Evolutionary conservation across 2,797 vertebrate genomes (phyloP), one percentile per base, ranked within the genome.

Genomic region (Coreius guichenoti): DNA sequence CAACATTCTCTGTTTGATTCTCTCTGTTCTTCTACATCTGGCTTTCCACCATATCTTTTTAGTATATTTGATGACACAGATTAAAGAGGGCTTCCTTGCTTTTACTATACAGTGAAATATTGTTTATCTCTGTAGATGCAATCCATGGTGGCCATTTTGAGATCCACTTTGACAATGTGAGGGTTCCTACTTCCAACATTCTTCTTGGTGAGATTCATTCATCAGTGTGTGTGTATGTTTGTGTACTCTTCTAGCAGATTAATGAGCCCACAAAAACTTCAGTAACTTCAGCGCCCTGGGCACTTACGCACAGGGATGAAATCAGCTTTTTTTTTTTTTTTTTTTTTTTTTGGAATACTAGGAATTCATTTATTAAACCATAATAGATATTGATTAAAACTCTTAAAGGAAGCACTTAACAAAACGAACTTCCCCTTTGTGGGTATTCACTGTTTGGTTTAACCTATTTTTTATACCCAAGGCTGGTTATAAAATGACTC

Each of bases 101-200:
- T 82, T 63, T 56, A 69, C 31, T 14, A 16, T 12, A 39, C 8
- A 73, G 31, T 85, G 2, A 82, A 21, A 23, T 81, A 14, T 49
- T 81, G 16, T 77, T 56, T 69, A 29, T 87, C 31, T 82, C 14
- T 51, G 68, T 83, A 99, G 98, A 99, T 90, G 93, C 97, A n/a
- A 89, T 95, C 31, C 97, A 99, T 0, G 98, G 98, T 47, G 98
- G 98, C 54, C 98, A 99, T 90, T 97, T 98, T 93, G 98, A 99
- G 92, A 93, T 99, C 81, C 95, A 97, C 90, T 99, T 99, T 89
- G 94, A 94, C 8, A 92, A 96, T 0, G 98, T 98, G 23, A 87
- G 86, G 19, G 96, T 99, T 26, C 97, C 98, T 4, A 83, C 85
- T 51, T 95, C 96, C 87, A 97, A 96, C 90, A 94, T 99, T 79